Evolutionary conservation across 2,888 invertebrate genomes (phyloP).

Genomic region (Eueremaeus valkanovi): DNA sequence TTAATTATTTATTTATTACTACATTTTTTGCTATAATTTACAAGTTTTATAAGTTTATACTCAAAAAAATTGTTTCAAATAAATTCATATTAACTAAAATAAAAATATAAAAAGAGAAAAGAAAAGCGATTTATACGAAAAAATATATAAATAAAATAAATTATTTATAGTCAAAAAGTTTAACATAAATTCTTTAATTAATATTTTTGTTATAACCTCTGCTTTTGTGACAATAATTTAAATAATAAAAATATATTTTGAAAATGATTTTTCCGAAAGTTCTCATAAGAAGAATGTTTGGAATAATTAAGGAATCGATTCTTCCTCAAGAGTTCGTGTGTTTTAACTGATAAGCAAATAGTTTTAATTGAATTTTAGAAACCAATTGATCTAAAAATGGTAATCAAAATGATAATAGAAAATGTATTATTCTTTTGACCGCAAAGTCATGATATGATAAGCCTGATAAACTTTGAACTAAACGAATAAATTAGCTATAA

Average conservation of each 20-base stretch:
- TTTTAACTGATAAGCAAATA: constrained; percentile 8
- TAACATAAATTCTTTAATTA: neutral
- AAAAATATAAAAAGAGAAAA: neutral
- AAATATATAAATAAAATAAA: neutral
- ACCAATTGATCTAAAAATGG: neutral
- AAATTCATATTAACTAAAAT: too few species aligned
- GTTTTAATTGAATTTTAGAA: neutral
- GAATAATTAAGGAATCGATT: too few species aligned
- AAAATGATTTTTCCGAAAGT: too few species aligned
- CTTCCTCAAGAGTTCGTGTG: too few species aligned
- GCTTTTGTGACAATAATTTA: neutral
- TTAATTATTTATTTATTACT: constrained; percentile 10
- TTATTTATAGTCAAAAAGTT: neutral
- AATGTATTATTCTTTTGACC: neutral
- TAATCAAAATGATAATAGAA: neutral
- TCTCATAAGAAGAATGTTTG: too few species aligned
- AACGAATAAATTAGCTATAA: neutral
- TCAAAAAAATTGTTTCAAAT: neutral
- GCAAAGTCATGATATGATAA: constrained; percentile 16
- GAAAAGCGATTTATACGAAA: neutral
- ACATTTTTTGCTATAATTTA: neutral
- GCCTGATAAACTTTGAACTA: neutral
- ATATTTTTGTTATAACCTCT: neutral
- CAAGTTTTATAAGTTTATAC: neutral
- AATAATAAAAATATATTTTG: too few species aligned